Evolutionary conservation across 2,888 invertebrate species (phyloP), one percentile per base, ranked within the genome.

Genomic region (Malthinus seriepunctatus): DNA sequence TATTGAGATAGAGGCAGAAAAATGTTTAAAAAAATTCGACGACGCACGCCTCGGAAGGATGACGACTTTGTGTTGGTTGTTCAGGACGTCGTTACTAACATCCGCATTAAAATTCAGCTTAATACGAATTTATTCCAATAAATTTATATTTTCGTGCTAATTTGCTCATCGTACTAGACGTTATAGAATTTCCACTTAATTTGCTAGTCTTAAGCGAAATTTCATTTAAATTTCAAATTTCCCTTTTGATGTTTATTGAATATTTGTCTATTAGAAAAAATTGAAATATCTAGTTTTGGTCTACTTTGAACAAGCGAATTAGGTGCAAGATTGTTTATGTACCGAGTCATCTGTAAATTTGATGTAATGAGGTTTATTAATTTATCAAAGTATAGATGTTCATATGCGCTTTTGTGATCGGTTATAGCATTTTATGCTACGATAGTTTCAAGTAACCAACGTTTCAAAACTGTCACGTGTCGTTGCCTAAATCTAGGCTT

Each of bases 221-320:
- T 5, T 2, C 2, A 23, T 23, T 23, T 23, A 23, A 23, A 23
- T 23, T 23, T 2, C 23, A 23, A 23, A 23, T 5, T 23, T 23
- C 23, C 23, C 23, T 5, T 23, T 23, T 23, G 23, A 23, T 23
- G 23, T 23, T 23, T 23, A 23, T 23, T 23, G 3, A 23, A 23
- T 23, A 23, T 23, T 23, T 23, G 23, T 5, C 23, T 23, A 42
- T 42, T n/a, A 15, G 15, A n/a, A 15, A 42, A 42, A 46, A 53
- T 37, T 49, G 34, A 56, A 57, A 53, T 48, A 48, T n/a, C 23
- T 59, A 59, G 59, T 59, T 59, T 59, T 53, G 49, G 50, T 31
- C 53, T 33, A 57, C 14, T 57, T 57, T 57, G 51, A 79, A 79
- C 60, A 81, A 65, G 0, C 35, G 51, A 39, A 57, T 54, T 52